These are phyloP conservation scores for Micronisus gabar DNA, from an alignment of 2,113 vertebrate genomes.

Conservation along the genomic window DNA sequence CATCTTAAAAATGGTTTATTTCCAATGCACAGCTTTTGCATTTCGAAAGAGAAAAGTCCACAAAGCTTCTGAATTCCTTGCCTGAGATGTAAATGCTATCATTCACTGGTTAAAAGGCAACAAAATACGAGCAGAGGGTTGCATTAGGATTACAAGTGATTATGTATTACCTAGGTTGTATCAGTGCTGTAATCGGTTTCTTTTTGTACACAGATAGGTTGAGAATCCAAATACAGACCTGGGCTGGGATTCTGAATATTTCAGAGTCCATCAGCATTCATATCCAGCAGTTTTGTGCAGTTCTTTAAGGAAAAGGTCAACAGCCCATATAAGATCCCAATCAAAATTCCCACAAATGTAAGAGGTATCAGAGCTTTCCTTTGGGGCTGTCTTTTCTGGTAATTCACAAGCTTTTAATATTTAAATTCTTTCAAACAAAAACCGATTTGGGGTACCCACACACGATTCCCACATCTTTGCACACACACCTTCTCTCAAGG, in stretches of 20 bases:
- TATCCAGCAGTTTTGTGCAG: background rate
- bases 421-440: background rate
- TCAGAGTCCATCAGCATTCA: background rate
- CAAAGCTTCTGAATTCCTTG: background rate
- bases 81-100: background rate
- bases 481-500: background rate
- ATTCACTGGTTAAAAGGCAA: background rate
- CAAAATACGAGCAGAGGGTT: background rate
- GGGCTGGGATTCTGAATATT: background rate
- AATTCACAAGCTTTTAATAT: background rate
- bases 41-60: background rate
- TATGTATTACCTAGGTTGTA: constrained; percentile 30
- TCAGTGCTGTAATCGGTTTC: constrained; percentile 29
- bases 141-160: constrained; percentile 57
- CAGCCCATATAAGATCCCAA: background rate
- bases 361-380: background rate
- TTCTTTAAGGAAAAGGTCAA: background rate
- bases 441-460: rapidly evolving
- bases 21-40: background rate
- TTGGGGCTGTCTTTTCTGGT: background rate
- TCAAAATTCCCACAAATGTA: background rate
- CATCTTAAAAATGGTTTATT: background rate
- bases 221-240: background rate
- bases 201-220: background rate
- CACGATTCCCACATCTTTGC: background rate